phyloP scores from a whole-genome alignment of 92 coral and sea anemone genomes.

The Ricordea florida region DNA sequence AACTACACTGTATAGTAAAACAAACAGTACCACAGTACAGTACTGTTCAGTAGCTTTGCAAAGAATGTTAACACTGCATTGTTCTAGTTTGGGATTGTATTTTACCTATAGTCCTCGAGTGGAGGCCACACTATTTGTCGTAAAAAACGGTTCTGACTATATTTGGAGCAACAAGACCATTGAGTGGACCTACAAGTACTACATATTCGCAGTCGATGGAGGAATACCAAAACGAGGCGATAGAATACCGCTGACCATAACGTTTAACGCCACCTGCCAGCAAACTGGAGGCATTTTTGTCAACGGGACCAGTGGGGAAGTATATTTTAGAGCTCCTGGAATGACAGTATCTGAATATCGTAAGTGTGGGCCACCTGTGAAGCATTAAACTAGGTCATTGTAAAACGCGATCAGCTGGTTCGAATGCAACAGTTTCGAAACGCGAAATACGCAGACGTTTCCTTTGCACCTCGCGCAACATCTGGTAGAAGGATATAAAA shows the following conservation, averaged over 20 bases:
- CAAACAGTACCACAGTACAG: no score
- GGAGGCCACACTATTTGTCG: constrained; percentile 54
- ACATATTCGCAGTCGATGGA: constrained; percentile 88
- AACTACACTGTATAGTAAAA: no score
- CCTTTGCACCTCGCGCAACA: no score
- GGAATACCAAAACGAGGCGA: constrained; percentile 95
- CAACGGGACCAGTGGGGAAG: constrained; percentile 86
- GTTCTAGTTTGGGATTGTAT: no score
- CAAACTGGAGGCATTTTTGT: constrained; percentile 82
- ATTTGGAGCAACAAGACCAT: constrained; percentile 95
- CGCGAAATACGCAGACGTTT: no score
- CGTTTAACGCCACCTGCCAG: constrained; percentile 91
- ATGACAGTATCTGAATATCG: constrained; percentile 94
- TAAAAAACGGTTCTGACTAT: constrained; percentile 66
- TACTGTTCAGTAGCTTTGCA: no score
- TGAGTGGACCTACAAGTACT: constrained; percentile 76
- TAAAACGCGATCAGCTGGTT: background rate
- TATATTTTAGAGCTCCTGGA: constrained; percentile 89
- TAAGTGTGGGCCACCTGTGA: constrained; percentile 56
- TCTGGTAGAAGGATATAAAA: no score
- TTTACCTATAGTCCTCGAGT: constrained; percentile 63
- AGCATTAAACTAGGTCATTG: background rate
- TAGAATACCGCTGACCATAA: constrained; percentile 81
- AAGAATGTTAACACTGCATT: no score
- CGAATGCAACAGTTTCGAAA: no score